Evolutionary conservation across 2,797 vertebrate genomes (phyloP).

Genomic region (Rallus crepitans): DNA sequence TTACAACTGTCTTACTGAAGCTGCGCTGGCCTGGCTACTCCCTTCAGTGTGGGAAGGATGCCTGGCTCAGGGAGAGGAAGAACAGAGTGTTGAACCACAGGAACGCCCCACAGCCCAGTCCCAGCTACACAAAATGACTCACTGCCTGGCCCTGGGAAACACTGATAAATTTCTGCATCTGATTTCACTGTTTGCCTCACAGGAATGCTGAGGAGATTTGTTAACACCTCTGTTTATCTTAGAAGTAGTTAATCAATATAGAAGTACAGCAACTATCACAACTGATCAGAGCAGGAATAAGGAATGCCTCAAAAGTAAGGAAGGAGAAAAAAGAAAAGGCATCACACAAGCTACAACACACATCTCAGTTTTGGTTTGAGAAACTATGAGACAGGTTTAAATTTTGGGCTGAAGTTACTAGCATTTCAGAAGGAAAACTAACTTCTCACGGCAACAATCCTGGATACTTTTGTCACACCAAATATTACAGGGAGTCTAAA

Average conservation of each 20-base stretch:
- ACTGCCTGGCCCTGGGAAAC: background rate
- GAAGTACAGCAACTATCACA: background rate
- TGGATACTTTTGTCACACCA: background rate
- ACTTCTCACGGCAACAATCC: background rate
- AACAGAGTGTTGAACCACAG: fast-evolving
- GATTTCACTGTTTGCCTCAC: background rate
- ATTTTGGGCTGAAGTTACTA: background rate
- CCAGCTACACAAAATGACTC: background rate
- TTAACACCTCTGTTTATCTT: background rate
- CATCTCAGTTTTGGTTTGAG: background rate
- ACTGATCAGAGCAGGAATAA: background rate
- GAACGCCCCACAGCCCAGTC: background rate
- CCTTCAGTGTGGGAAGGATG: background rate
- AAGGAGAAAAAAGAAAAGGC: background rate
- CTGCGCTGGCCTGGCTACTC: background rate
- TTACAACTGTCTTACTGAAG: background rate
- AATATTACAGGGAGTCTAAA: background rate
- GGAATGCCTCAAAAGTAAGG: background rate
- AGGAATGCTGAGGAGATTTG: background rate
- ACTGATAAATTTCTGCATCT: background rate
- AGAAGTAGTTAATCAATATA: background rate
- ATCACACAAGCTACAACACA: background rate
- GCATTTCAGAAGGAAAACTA: background rate
- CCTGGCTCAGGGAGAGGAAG: background rate
- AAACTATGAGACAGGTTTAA: background rate